Evolutionary conservation across 2,113 vertebrate genomes (phyloP), one percentile per base, ranked within the genome.

Genomic region (Serinus canaria): DNA sequence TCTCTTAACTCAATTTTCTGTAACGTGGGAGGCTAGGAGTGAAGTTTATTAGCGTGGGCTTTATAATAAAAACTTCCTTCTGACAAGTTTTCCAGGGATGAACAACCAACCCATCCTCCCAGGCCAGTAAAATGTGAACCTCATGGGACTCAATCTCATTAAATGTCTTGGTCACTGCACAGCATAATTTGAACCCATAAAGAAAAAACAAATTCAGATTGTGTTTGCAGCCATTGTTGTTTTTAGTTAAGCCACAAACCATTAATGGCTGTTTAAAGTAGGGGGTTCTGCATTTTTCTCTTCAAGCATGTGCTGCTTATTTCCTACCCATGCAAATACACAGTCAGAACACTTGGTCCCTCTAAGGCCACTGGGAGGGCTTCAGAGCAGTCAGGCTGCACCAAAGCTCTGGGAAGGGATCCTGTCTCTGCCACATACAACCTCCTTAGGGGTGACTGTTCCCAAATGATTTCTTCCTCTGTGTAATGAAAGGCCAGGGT

Each of bases 171-270:
- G 25, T 92, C 53, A 62, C n/a, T 76, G n/a, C 50, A 41, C 37
- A 69, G 55, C 14, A 41, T 35, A 91, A 70, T 83, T 92, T 83
- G 59, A 83, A 77, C 41, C 11, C 6, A 2, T 67, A 62, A 73
- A 76, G 39, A 20, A 90, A 81, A 95, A 91, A 23, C 7, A 67
- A 73, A 82, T 68, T 79, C 17, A 33, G 30, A 37, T 59, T 79
- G 19, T n/a, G 9, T 92, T 90, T 94, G 78, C 78, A 94, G 66
- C 14, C 53, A 35, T 28, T 77, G 46, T 86, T 90, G 72, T 91
- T 90, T 95, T 95, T 95, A 92, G 53, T 87, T 83, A 94, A 83
- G 50, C 84, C 74, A 83, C 81, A 95, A 92, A 60, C 58, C 66
- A 76, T 95, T 94, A 87, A 91, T 83, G 84, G 22, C 37, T 82